Evolutionary conservation across 2,113 vertebrate species (phyloP).

Genomic region (Upupa epops): DNA sequence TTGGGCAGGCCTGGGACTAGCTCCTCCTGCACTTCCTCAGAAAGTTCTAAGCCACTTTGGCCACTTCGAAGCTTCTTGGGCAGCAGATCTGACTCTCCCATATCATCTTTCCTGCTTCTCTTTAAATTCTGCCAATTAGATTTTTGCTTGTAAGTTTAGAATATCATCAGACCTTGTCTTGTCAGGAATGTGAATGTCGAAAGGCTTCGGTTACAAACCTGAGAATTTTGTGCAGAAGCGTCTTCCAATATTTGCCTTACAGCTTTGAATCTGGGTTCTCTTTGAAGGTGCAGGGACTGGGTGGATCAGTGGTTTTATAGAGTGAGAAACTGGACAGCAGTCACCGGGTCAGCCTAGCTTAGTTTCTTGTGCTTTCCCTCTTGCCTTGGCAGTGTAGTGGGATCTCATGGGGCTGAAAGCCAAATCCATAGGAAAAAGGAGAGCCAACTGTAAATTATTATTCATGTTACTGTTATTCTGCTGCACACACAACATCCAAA

Average conservation of each 20-base stretch:
- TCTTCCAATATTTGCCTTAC: not conserved
- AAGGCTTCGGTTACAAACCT: not conserved
- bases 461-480: not conserved
- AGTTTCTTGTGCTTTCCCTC: not conserved
- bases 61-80: not conserved
- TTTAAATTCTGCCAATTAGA: not conserved
- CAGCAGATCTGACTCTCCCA: accelerated
- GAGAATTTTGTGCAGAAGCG: not conserved
- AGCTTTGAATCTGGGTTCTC: not conserved
- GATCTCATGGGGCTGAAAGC: not conserved
- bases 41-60: not conserved
- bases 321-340: not conserved
- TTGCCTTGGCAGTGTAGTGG: not conserved
- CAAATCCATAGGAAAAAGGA: not conserved
- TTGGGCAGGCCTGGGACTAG: not conserved
- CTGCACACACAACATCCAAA: not conserved
- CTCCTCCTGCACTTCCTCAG: not conserved
- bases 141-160: not conserved
- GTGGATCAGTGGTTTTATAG: not conserved
- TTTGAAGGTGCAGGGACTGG: not conserved
- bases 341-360: accelerated
- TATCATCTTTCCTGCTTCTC: not conserved
- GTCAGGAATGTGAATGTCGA: not conserved
- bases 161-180: not conserved
- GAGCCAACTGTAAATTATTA: not conserved